Evolutionary conservation across 2,113 vertebrate genomes (phyloP).

Genomic region (Crotalus viridis): DNA sequence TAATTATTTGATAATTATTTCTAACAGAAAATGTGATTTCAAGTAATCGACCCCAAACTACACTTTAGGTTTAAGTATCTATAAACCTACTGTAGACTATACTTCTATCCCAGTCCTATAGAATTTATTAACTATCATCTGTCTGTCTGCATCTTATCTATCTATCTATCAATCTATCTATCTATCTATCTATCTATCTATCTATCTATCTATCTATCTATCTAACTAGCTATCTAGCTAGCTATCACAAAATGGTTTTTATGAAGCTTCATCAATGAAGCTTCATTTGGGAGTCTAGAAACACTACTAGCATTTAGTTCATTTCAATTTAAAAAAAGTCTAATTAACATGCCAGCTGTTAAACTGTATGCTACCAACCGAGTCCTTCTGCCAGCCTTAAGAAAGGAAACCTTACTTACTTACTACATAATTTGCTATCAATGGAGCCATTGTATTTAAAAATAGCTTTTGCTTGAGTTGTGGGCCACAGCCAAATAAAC

Average conservation of each 20-base stretch:
- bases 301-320: conserved; percentile 65
- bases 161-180: background rate
- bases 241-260: conserved; percentile 53
- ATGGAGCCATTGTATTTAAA: conserved; percentile 51
- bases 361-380: conserved; percentile 62
- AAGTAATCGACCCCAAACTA: conserved; percentile 28
- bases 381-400: conserved; percentile 60
- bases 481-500: conserved; percentile 38
- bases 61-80: conserved; percentile 39
- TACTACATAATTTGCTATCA: conserved; percentile 56
- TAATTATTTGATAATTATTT: conserved; percentile 21
- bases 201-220: no score
- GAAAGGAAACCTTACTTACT: conserved; percentile 57
- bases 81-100: background rate
- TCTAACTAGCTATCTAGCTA: no score
- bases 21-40: conserved; percentile 42
- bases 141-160: background rate
- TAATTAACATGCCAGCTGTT: conserved; percentile 72
- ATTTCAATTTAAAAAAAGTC: conserved; percentile 67
- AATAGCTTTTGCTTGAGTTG: conserved; percentile 44
- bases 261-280: conserved; percentile 66
- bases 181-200: background rate
- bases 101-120: conserved; percentile 42
- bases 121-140: conserved; percentile 20
- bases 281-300: conserved; percentile 62